These are phyloP conservation scores for Aleiodes leptofemur DNA, from an alignment of 2,888 invertebrate species.

Conservation along the genomic window DNA sequence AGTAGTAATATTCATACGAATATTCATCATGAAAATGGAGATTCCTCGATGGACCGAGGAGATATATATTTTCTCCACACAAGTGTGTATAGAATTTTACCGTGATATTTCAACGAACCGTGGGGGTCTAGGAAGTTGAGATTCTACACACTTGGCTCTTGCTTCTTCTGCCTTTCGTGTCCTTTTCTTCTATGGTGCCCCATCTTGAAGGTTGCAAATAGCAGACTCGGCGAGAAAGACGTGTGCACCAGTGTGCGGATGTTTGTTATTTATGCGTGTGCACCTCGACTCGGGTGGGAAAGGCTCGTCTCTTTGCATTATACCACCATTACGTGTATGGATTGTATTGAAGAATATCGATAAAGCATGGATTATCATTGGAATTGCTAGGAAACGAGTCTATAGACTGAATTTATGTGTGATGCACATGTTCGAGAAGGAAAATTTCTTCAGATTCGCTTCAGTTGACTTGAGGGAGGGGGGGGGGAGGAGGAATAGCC, in stretches of 20 bases:
- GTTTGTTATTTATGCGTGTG: constrained; percentile 38
- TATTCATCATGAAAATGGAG: too few species aligned
- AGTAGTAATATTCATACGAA: too few species aligned
- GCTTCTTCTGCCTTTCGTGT: background rate
- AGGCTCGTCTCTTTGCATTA: constrained; percentile 26
- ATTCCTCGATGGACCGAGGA: too few species aligned
- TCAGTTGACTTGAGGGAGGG: background rate
- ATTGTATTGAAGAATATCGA: constrained; percentile 26
- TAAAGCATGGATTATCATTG: constrained; percentile 35
- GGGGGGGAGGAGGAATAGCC: background rate
- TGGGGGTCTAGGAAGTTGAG: constrained; percentile 56
- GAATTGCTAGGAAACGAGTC: constrained; percentile 6
- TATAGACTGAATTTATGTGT: background rate
- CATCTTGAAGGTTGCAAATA: constrained; percentile 38
- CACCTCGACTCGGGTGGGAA: constrained; percentile 35
- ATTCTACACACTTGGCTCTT: background rate
- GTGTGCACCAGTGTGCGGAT: constrained; percentile 37
- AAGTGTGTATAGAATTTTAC: constrained; percentile 56
- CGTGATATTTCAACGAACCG: constrained; percentile 65
- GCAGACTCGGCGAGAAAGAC: constrained; percentile 19
- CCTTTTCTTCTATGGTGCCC: background rate
- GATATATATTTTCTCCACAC: constrained; percentile 8
- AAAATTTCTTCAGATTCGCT: background rate
- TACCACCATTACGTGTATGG: constrained; percentile 21
- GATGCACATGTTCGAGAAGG: too few species aligned